Evolutionary conservation across 2,888 invertebrate genomes (phyloP).

Genomic region (Drosophila robusta): DNA sequence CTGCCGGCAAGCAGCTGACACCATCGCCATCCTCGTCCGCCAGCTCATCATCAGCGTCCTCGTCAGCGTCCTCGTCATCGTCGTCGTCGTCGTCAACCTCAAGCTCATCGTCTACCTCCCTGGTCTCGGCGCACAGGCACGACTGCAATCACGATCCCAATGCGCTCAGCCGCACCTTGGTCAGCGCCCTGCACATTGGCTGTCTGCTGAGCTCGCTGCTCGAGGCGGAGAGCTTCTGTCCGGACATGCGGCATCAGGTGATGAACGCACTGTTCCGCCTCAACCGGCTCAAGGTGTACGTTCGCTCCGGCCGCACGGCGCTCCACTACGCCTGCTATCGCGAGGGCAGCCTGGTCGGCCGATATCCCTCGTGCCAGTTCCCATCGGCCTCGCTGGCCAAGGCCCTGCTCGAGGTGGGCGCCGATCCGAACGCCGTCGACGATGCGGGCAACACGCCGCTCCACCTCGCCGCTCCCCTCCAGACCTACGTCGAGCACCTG

Average conservation of each 20-base stretch:
- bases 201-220: slow-evolving; percentile 90
- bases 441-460: slow-evolving; percentile 94
- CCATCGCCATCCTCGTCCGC: slow-evolving; percentile 57
- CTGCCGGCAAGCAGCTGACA: slow-evolving; percentile 43
- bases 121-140: slow-evolving; percentile 80
- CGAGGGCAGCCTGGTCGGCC: slow-evolving; percentile 89
- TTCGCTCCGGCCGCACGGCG: slow-evolving; percentile 89
- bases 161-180: slow-evolving; percentile 92
- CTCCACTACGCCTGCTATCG: slow-evolving; percentile 94
- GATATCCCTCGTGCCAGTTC: slow-evolving; percentile 90
- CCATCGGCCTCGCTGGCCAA: slow-evolving; percentile 90
- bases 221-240: slow-evolving; percentile 86
- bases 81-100: slow-evolving; percentile 4
- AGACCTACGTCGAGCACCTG: slow-evolving; percentile 89
- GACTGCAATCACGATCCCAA: slow-evolving; percentile 89
- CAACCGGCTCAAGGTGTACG: slow-evolving; percentile 89
- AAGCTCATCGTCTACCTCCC: slow-evolving; percentile 55
- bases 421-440: slow-evolving; percentile 92
- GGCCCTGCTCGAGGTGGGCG: slow-evolving; percentile 92
- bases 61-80: slow-evolving; percentile 28
- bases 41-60: slow-evolving; percentile 41
- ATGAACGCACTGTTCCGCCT: slow-evolving; percentile 91
- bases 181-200: slow-evolving; percentile 93
- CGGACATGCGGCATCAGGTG: slow-evolving; percentile 87
- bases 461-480: slow-evolving; percentile 92